Evolutionary conservation across 1,140 invertebrate genomes (phyloP).

Genomic region (Heterodera schachtii): DNA sequence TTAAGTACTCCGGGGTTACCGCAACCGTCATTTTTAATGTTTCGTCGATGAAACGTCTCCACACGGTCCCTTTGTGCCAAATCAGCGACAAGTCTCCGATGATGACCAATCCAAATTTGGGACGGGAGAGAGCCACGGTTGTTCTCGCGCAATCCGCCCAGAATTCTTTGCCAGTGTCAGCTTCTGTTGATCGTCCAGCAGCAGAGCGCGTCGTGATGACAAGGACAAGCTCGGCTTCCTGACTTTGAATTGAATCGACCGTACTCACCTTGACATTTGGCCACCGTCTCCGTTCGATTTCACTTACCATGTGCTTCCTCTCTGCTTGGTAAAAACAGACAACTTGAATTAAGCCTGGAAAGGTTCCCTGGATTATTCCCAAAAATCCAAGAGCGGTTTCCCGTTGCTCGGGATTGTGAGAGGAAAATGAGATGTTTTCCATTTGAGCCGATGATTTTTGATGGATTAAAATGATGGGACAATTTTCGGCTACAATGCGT

Average conservation of each 20-base stretch:
- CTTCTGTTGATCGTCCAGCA: neutral
- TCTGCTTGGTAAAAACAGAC: neutral
- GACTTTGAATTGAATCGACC: neutral
- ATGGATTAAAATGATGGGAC: neutral
- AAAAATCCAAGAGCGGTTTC: neutral
- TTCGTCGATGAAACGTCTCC: neutral
- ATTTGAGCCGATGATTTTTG: neutral
- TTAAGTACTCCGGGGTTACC: neutral
- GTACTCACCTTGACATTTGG: neutral
- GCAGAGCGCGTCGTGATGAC: neutral
- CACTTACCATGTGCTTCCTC: neutral
- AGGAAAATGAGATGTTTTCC: neutral
- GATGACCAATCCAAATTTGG: neutral
- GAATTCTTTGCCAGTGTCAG: neutral
- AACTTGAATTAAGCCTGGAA: neutral
- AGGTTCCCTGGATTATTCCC: neutral
- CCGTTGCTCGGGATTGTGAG: neutral
- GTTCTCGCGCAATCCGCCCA: constrained; percentile 1
- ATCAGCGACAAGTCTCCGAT: neutral
- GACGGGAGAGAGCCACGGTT: neutral
- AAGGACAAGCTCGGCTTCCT: constrained; percentile 5
- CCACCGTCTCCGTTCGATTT: neutral
- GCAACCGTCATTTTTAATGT: neutral
- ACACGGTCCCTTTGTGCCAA: neutral
- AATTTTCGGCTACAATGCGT: neutral